Conservation (phyloP, 2,797 vertebrate genomes). For the Chelidonichthys spinosus region DNA sequence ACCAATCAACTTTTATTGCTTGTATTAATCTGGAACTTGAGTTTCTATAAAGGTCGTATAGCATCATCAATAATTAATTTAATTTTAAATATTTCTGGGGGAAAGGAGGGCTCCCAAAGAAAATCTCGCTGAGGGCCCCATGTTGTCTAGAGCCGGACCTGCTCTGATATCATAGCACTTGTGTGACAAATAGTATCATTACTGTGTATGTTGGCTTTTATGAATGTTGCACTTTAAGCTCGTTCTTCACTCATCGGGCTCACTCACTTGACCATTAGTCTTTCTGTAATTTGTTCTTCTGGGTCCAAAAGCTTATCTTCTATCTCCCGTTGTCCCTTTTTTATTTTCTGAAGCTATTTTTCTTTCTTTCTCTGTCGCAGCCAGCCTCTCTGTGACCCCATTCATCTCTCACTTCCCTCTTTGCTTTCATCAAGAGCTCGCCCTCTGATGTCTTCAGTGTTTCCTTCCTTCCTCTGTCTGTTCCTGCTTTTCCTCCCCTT, state of each 20-base stretch:
- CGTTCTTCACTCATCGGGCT: neutral
- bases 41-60: too few relatives aligned
- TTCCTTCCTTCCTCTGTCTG: conserved; percentile 57
- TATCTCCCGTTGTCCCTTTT: conserved; percentile 27
- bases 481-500: conserved; percentile 13
- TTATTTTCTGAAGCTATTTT: conserved; percentile 25
- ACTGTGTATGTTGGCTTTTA: neutral
- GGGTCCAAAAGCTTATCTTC: conserved; percentile 17
- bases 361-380: conserved; percentile 22
- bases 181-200: neutral
- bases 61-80: too few relatives aligned
- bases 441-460: conserved; percentile 45
- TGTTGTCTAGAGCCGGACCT: too few relatives aligned
- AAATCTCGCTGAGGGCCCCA: too few relatives aligned
- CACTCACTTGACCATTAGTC: neutral
- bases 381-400: conserved; percentile 44
- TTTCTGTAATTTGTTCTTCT: conserved; percentile 7
- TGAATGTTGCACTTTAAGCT: neutral
- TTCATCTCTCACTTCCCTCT: conserved; percentile 35
- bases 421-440: conserved; percentile 57
- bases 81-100: too few relatives aligned
- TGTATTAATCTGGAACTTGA: too few relatives aligned
- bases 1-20: too few relatives aligned
- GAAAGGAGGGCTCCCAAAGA: too few relatives aligned
- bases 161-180: neutral